Base-by-base conservation (phyloP, 1,140 invertebrate species). In the Pectinophora gossypiella region DNA sequence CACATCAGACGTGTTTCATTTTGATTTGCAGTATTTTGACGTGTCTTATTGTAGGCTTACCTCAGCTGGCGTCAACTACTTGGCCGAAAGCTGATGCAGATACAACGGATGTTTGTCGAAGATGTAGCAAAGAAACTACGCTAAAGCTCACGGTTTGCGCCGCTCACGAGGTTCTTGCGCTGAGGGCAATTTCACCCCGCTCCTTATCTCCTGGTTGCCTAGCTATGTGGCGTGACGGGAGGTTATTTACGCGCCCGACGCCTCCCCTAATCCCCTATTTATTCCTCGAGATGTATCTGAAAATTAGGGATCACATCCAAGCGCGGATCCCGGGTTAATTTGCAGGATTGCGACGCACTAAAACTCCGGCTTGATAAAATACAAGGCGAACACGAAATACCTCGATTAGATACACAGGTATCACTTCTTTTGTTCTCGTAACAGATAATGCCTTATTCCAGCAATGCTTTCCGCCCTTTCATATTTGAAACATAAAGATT, bases 261-360 rank as follows among this genome's bases (percentile, higher is more conserved):
- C 68, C 73, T 61, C 72, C 73, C 76, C 72, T 86, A 84, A 86
- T 82, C 83, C 83, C 77, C 83, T 84, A 85, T 85, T 85, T 85
- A 82, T 84, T 81, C 76, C 70, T 64, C 51, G 74, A 77, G 76
- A 86, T 86, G 79, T 84, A 86, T 86, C 79, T 84, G 77, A 80
- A 85, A 86, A 86, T 86, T 86, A 86, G 83, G 83, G 80, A 86
- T 86, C 78, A 84, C 78, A 72, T 72, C 67, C 68, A 63, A 74
- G 66, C 59, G 59, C 58, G 61, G 71, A 68, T 63, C 60, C 64
- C 56, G 50, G 73, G 75, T 81, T 84, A 84, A 84, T 84, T 86
- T 84, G 80, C 74, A 62, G 69, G 61, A 68, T 71, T 48, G 54
- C 51, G 35, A 45, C 60, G 44, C 51, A 54, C 47, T 57, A 56